Evolutionary conservation across 1,140 invertebrate species (phyloP), one percentile per base, ranked within the genome.

Genomic region (Calycopis cecrops): DNA sequence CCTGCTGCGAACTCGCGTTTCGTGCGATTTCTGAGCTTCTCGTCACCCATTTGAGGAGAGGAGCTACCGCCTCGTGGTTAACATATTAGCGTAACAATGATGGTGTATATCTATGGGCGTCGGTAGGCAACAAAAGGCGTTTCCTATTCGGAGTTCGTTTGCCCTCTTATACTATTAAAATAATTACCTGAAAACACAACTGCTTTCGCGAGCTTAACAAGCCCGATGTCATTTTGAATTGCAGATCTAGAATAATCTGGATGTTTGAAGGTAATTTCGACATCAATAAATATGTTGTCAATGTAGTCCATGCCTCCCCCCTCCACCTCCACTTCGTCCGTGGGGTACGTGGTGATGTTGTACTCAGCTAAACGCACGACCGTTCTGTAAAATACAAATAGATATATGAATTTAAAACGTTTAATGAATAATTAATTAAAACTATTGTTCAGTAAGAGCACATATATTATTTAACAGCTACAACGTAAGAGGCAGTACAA

Each of bases 291-390:
- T 9, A 34, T 50, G 10, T 58, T 54, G 0, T 49, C 68, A 10
- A 68, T 42, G 21, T 21, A 47, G 2, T 68, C 63, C 0, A 1
- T 9, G 8, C 62, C 60, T 11, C 63, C 65, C 11, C 63, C 67
- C 6, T 71, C 58, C 0, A 48, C 44, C 14, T 59, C 50, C 21
- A 67, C 62, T 8, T 9, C 11, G 47, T 73, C 71, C 0, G 33
- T 65, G 1, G 68, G 71, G 37, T 37, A 63, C 8, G 67, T 50
- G 1, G 62, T 60, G 7, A 48, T 53, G 48, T 70, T 63, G 51
- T 68, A 71, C 48, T 73, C 68, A 10, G 65, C 52, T 1, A 73
- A 60, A 38, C 68, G 68, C 4, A 62, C 65, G 1, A 49, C 40
- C 8, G 35, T 34, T 14, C 69, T 71, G 62, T 11, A 69, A 69